Evolutionary conservation across 1,140 invertebrate species (phyloP).

Genomic region (Oryctes rhinoceros): DNA sequence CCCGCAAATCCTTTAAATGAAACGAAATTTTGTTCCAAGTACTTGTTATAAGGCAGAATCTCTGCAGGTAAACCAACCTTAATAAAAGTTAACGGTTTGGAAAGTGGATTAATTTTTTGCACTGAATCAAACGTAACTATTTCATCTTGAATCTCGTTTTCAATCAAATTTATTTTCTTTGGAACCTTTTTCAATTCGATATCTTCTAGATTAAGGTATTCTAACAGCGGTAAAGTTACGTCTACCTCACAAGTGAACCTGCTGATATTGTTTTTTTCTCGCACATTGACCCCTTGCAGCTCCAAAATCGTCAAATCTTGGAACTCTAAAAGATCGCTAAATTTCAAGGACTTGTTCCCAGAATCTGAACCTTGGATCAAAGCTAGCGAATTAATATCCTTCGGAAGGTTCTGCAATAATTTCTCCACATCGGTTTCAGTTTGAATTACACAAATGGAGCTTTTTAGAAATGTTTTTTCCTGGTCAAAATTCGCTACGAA

Average conservation of each 20-base stretch:
- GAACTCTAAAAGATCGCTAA: conserved; percentile 64
- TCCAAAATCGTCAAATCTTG: conserved; percentile 67
- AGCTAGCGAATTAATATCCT: conserved; percentile 65
- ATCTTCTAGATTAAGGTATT: conserved; percentile 63
- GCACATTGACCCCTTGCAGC: conserved; percentile 66
- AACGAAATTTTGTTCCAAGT: conserved; percentile 62
- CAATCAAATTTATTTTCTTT: conserved; percentile 55
- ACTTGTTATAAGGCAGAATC: conserved; percentile 72
- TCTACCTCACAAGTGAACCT: conserved; percentile 61
- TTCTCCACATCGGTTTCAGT: conserved; percentile 60
- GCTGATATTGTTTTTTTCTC: conserved; percentile 50
- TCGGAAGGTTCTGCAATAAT: conserved; percentile 63
- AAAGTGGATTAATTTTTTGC: conserved; percentile 53
- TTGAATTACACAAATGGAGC: conserved; percentile 68
- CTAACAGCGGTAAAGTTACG: conserved; percentile 58
- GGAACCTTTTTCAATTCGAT: conserved; percentile 57
- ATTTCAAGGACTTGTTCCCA: conserved; percentile 66
- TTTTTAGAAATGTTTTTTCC: conserved; percentile 62
- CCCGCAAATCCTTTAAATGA: conserved; percentile 67
- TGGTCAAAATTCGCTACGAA: conserved; percentile 51
- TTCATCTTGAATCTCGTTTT: conserved; percentile 54
- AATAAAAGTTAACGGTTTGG: conserved; percentile 55
- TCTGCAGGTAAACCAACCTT: conserved; percentile 60
- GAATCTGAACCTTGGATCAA: conserved; percentile 59
- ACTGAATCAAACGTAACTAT: conserved; percentile 57